phyloP scores from a whole-genome alignment of 2,888 invertebrate genomes.

The Polyploca ridens region DNA sequence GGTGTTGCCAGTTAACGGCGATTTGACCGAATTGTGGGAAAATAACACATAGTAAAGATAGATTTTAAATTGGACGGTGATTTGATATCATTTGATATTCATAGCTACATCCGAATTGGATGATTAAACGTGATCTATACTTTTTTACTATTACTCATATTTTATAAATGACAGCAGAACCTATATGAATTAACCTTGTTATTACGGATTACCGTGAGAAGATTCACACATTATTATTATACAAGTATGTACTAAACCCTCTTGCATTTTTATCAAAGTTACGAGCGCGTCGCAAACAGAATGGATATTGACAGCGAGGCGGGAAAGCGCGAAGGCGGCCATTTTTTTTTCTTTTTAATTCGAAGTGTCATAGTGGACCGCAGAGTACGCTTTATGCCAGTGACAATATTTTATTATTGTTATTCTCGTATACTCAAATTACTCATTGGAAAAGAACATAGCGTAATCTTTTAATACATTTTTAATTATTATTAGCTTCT shows the following conservation, averaged over 20 bases:
- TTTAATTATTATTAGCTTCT: neutral
- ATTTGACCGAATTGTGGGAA: slow-evolving; percentile 52
- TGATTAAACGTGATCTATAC: slow-evolving; percentile 14
- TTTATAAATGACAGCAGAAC: slow-evolving; percentile 26
- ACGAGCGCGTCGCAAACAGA: slow-evolving; percentile 44
- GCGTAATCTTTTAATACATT: neutral
- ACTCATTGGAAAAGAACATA: slow-evolving; percentile 15
- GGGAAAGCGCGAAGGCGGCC: slow-evolving; percentile 62
- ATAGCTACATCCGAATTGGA: slow-evolving; percentile 17
- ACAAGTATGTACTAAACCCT: slow-evolving; percentile 51
- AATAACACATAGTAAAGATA: slow-evolving; percentile 33
- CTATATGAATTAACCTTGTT: slow-evolving; percentile 27
- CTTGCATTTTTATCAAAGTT: slow-evolving; percentile 50
- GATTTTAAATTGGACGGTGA: slow-evolving; percentile 10
- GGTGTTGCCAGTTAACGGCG: slow-evolving; percentile 62
- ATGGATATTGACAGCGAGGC: slow-evolving; percentile 67
- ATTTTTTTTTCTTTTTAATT: slow-evolving; percentile 63
- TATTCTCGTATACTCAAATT: slow-evolving; percentile 28
- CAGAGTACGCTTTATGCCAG: slow-evolving; percentile 54
- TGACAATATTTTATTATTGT: slow-evolving; percentile 31
- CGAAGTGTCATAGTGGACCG: slow-evolving; percentile 51
- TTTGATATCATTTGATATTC: slow-evolving; percentile 32
- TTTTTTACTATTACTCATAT: slow-evolving; percentile 26
- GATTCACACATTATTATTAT: slow-evolving; percentile 42
- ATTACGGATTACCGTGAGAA: slow-evolving; percentile 36